These are phyloP conservation scores for Nematolebias whitei DNA, from an alignment of 2,113 vertebrate species.

Conservation along the genomic window DNA sequence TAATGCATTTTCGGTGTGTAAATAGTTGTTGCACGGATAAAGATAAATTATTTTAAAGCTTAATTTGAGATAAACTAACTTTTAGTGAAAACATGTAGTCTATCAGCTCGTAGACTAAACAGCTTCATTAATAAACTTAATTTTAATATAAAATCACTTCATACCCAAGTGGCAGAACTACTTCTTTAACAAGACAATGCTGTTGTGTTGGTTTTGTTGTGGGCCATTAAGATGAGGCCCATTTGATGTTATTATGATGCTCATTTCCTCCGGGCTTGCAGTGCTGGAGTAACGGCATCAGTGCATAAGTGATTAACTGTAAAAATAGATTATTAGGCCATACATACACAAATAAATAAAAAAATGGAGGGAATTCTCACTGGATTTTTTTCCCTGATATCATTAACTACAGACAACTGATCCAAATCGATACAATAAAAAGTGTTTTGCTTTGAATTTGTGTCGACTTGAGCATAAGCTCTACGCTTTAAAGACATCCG, in stretches of 20 bases:
- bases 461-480: neutral
- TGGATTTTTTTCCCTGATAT: slow-evolving; percentile 17
- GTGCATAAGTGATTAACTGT: slow-evolving; percentile 66
- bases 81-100: neutral
- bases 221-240: slow-evolving; percentile 66
- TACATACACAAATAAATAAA: slow-evolving; percentile 55
- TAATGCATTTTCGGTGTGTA: too few species aligned
- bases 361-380: slow-evolving; percentile 32
- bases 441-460: neutral
- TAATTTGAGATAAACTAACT: neutral
- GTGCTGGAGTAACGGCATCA: slow-evolving; percentile 63
- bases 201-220: slow-evolving; percentile 64
- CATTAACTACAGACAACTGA: slow-evolving; percentile 15
- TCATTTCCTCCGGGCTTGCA: slow-evolving; percentile 63
- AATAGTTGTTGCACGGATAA: too few species aligned
- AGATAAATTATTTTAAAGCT: too few species aligned
- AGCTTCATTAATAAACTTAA: slow-evolving; percentile 59
- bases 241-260: slow-evolving; percentile 70
- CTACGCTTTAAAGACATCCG: slow-evolving; percentile 1
- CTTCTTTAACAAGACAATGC: slow-evolving; percentile 48
- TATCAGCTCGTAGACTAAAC: slow-evolving; percentile 31
- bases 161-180: slow-evolving; percentile 54
- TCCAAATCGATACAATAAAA: slow-evolving; percentile 32
- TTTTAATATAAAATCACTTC: slow-evolving; percentile 58
- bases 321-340: slow-evolving; percentile 68